A percentile compares a stretch with the other conserved stretches of the same genome.
phyloP scores from a whole-genome alignment of 2,888 invertebrate genomes.

The Papilio gigon region DNA sequence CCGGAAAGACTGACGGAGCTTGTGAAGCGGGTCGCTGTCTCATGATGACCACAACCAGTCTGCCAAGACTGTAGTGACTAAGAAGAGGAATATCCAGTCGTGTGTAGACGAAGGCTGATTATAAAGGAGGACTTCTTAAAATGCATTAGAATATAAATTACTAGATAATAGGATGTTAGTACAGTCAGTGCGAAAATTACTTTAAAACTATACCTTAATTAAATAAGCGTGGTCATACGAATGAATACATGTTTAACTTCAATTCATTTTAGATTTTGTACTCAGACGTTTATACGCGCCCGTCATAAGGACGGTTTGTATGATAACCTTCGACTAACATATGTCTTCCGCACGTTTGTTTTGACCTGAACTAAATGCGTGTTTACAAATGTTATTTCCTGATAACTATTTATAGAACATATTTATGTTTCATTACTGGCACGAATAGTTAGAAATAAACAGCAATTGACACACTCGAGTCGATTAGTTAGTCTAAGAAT shows the following conservation, averaged over 20 bases:
- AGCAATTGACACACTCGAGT: not conserved
- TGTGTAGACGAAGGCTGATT: no score
- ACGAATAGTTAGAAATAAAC: not conserved
- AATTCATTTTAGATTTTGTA: not conserved
- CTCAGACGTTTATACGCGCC: not conserved
- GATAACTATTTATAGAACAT: slow-evolving; percentile 3
- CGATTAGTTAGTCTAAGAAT: not conserved
- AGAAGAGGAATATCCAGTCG: no score
- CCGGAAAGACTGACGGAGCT: no score
- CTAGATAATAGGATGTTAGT: no score
- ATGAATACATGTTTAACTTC: not conserved
- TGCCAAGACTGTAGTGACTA: no score
- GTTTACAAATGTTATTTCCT: slow-evolving; percentile 5
- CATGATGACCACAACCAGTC: no score
- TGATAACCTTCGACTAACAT: slow-evolving; percentile 1
- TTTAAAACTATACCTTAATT: not conserved
- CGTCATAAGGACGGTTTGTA: not conserved
- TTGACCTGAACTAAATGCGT: slow-evolving; percentile 12
- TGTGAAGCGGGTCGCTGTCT: no score
- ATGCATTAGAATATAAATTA: no score
- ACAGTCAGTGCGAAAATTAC: no score
- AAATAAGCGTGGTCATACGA: no score
- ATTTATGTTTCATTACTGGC: slow-evolving; percentile 16
- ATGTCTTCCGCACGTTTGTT: slow-evolving; percentile 11
- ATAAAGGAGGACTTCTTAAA: no score